Conservation (phyloP, 2,113 vertebrate species). For the Peromyscus californicus region DNA sequence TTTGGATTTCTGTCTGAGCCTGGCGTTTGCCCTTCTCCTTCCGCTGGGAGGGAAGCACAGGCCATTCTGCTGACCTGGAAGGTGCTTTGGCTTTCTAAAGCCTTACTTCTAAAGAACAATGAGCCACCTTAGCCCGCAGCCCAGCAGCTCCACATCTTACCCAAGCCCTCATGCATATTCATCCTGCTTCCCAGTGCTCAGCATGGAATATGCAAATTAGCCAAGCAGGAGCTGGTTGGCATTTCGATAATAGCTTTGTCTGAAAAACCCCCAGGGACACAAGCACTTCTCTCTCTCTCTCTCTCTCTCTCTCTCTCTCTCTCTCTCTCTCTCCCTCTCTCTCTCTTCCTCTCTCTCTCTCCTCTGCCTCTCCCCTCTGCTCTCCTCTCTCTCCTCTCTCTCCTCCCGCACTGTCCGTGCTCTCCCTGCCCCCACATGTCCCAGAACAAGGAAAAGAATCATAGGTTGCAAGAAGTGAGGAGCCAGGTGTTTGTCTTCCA, state of each 20-base stretch:
- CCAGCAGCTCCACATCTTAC: constrained; percentile 9
- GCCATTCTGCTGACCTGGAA: not conserved
- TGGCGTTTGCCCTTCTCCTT: not conserved
- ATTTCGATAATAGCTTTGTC: constrained; percentile 84
- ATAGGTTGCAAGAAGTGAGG: not conserved
- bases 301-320: not conserved
- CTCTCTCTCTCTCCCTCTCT: not conserved
- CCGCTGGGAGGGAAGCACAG: not conserved
- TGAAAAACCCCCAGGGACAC: constrained; percentile 78
- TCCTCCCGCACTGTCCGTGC: not conserved
- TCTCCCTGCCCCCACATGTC: not conserved
- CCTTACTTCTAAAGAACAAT: constrained; percentile 72
- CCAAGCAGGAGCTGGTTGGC: constrained; percentile 76
- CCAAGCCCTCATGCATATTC: constrained; percentile 82
- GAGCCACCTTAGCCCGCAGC: constrained; percentile 65
- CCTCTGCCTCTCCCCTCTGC: fast-evolving
- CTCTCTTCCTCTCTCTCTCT: not conserved
- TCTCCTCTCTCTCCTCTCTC: fast-evolving
- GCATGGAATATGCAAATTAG: constrained; percentile 83
- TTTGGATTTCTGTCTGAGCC: constrained; percentile 49
- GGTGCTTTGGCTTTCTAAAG: not conserved
- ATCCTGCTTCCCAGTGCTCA: constrained; percentile 80
- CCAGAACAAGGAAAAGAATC: constrained; percentile 8
- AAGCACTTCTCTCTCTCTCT: not conserved
- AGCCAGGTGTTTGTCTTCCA: not conserved